Base-by-base conservation (phyloP, 2,888 invertebrate genomes). In the Euproctis similis region DNA sequence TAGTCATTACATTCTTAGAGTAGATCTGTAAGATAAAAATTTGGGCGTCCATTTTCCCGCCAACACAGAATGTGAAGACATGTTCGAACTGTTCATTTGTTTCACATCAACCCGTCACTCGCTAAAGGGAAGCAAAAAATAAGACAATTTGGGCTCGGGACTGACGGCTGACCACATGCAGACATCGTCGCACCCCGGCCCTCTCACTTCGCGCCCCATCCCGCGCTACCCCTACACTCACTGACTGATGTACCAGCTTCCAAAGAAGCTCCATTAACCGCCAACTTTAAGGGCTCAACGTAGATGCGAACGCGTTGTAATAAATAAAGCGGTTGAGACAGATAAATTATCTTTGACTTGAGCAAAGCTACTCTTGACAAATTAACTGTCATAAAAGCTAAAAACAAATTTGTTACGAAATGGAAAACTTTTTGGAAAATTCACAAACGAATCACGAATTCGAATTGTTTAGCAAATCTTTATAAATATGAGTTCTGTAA, bases 301-400 rank as follows among this genome's bases (percentile, higher is more conserved):
- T 58, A 73, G 76, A 78, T 69, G 70, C 72, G 74, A 75, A 76
- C 75, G 69, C 72, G 73, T 61, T 59, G 65, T 73, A 80, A 81
- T 81, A 82, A 82, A 81, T 82, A 81, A 81, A 75, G 72, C 70
- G 68, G 67, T 71, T 66, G 77, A 81, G 80, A 80, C 78, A 80
- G 77, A 82, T 81, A 81, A 81, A 81, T 82, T 81, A 81, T 78
- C 75, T 81, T 81, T 78, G 81, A 78, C 78, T 82, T 64, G 68
- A 66, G 63, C 70, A 71, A 66, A 70, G 75, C 68, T 64, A 72
- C 71, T 66, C 67, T 63, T 78, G 78, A 82, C 78, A 80, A 81
- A 82, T 81, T 77, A 71, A 73, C 74, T 75, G 78, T 78, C 81
- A 78, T 78, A 80, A 74, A 72, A 72, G 71, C 71, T 70, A 70